Conservation (phyloP, 2,888 invertebrate genomes). For the Eilema depressum region DNA sequence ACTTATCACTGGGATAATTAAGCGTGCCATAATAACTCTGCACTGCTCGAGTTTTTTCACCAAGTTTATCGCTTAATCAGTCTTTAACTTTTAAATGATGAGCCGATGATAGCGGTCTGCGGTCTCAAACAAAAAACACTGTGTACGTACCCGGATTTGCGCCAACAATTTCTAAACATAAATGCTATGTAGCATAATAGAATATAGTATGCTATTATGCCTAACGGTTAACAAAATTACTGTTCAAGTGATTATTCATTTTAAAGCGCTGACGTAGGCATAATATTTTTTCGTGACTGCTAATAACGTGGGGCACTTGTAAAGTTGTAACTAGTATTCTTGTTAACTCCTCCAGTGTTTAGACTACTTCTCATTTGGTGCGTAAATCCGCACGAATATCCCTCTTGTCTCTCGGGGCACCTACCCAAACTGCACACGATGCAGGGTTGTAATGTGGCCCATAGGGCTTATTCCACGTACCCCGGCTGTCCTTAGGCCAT, state of each 20-base stretch:
- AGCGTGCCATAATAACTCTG: not conserved
- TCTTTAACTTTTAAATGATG: conserved; percentile 47
- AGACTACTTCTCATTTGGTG: not conserved
- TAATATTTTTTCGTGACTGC: not conserved
- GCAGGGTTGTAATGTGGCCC: too few species aligned
- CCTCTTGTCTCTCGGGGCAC: too few species aligned
- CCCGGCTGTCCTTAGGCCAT: too few species aligned
- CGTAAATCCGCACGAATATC: too few species aligned
- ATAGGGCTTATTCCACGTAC: too few species aligned
- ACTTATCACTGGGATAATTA: conserved; percentile 3
- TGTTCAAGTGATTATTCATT: not conserved
- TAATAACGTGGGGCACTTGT: not conserved
- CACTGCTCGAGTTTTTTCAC: conserved; percentile 35
- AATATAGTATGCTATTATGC: conserved; percentile 12
- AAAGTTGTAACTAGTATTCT: not conserved
- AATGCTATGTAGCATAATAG: conserved; percentile 12
- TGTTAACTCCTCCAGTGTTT: not conserved
- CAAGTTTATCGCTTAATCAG: conserved; percentile 48
- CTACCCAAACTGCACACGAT: too few species aligned
- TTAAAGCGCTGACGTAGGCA: not conserved
- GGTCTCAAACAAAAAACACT: conserved; percentile 39
- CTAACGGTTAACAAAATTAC: conserved; percentile 14
- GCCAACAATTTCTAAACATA: conserved; percentile 29
- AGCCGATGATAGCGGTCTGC: conserved; percentile 40
- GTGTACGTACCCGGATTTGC: conserved; percentile 41